Evolutionary conservation across 2,797 vertebrate species (phyloP), one percentile per base, ranked within the genome.

Genomic region (Todus mexicanus): DNA sequence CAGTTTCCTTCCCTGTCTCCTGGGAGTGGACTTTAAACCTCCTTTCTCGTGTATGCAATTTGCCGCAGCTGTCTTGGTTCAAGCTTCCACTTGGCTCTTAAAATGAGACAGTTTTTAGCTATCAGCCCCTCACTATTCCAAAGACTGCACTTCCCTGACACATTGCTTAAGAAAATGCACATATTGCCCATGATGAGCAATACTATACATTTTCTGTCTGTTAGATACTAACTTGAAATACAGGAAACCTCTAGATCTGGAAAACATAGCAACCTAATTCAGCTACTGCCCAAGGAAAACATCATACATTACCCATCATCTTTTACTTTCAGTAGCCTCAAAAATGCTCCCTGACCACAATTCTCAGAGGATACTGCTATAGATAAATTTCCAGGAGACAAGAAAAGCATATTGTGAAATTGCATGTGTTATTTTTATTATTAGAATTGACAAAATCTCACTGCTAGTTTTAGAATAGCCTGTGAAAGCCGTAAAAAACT

Each of bases 341-440:
- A 68, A n/a, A 75, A 81, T 12, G 6, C 38, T 80, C 25, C 59
- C 84, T 50, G 35, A 65, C 31, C 38, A 40, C 57, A 74, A 31
- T 18, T 89, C 82, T 61, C 66, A 65, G 59, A 61, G 48, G 68
- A 60, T 50, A 60, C 10, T 43, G 14, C 45, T 40, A 54, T 14
- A 92, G 80, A 78, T 60, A 79, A 13, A 89, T 82, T 82, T 84
- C 40, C 57, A 94, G 74, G 90, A 73, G 45, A 82, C 61, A 80
- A 89, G 69, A 82, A 87, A 57, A 82, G 65, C 43, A 68, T 17
- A 47, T 31, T 48, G 33, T 50, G 66, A 87, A 90, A 87, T 18
- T 3, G 1, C 43, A 74, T n/a, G 50, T 84, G 84, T 71, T 90
- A 81, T 92, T 93, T 92, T 94, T 87, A 86, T 81, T 78, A 87